Evolutionary conservation across 2,888 invertebrate species (phyloP), one percentile per base, ranked within the genome.

Genomic region (Drosophila anceps): DNA sequence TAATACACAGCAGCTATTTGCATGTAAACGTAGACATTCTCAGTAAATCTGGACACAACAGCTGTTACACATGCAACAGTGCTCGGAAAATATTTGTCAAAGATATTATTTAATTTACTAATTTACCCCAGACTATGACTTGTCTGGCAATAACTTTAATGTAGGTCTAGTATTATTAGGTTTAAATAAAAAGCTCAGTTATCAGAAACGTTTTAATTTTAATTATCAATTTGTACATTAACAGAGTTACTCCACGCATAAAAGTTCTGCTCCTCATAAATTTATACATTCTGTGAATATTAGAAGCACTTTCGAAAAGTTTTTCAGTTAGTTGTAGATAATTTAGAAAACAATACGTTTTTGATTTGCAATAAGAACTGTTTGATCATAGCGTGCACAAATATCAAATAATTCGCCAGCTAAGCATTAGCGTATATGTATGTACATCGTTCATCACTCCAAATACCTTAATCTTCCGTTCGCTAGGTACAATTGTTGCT

Each of bases 311-410:
- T 37, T 53, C 10, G 2, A 43, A 24, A 35, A 33, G 20, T 48
- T n/a, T 13, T 46, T 5, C 15, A 43, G 41, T 10, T 41, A 9
- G 4, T 20, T 18, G 35, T 37, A 48, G 13, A 43, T 41, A 50
- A 13, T 58, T 62, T 9, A 8, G 53, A 57, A 43, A 20, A 33
- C 20, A 51, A 8, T 24, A 24, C 31, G 12, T 18, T 15, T 4
- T 46, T 41, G 12, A 55, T 35, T 60, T 63, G 43, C 43, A 66
- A 37, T 73, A 62, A 50, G 63, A 69, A 73, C 79, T 57, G 71
- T 62, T 80, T 64, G 65, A 76, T 77, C 20, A 39, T 60, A 62
- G 66, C 63, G 50, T 55, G 27, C 75, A 66, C n/a, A 62, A 44
- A 43, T 50, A 66, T 50, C 39, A 63, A 79, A 46, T 50, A 46